Conservation (phyloP, 2,888 invertebrate genomes). For the Andrena fulva region DNA sequence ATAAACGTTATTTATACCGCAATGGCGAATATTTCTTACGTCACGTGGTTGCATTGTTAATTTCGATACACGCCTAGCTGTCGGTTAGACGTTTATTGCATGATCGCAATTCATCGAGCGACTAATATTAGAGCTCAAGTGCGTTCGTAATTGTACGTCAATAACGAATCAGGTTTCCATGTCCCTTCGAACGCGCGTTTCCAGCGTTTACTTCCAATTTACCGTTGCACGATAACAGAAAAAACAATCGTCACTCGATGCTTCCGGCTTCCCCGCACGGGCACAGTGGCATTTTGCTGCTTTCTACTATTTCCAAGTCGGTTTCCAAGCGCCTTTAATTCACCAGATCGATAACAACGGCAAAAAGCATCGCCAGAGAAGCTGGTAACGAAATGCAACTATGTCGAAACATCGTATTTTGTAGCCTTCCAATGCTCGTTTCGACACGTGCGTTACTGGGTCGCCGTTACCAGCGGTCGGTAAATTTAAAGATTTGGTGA, state of each 20-base stretch:
- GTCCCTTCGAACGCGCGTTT: neutral
- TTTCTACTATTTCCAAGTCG: no score
- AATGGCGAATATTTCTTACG: constrained; percentile 13
- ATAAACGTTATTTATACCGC: constrained; percentile 10
- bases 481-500: neutral
- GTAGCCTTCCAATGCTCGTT: neutral
- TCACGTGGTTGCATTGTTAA: constrained; percentile 47
- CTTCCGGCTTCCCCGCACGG: neutral
- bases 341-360: no score
- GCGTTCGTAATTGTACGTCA: constrained; percentile 35
- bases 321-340: no score
- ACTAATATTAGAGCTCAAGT: constrained; percentile 61
- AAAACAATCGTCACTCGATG: neutral
- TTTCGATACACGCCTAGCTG: constrained; percentile 40
- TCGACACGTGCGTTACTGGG: neutral
- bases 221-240: neutral
- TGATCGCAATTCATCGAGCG: constrained; percentile 28
- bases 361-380: no score
- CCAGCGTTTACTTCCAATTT: neutral
- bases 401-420: neutral
- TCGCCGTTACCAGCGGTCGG: neutral
- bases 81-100: constrained; percentile 43
- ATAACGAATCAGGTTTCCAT: constrained; percentile 19
- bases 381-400: no score
- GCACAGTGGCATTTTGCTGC: no score